Conservation (phyloP, 2,888 invertebrate species). For the Patella ulyssiponensis region DNA sequence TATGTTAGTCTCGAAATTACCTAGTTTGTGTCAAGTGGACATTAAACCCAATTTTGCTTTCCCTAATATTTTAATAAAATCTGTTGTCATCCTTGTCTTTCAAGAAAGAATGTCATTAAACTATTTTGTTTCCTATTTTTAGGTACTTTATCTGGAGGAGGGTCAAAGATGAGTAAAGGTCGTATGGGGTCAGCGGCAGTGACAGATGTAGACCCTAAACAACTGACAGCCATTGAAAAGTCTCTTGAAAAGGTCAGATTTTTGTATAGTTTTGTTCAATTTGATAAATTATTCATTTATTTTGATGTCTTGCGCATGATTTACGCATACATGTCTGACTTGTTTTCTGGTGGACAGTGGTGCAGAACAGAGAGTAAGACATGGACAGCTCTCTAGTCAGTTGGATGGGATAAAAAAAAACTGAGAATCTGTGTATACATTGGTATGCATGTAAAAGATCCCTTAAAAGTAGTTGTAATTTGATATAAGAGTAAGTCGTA, state of each 20-base stretch:
- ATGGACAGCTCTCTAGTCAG: too few species aligned
- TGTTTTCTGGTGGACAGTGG: too few species aligned
- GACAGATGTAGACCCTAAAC: constrained; percentile 61
- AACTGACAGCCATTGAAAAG: constrained; percentile 66
- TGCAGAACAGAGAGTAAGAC: too few species aligned
- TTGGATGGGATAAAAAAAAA: too few species aligned
- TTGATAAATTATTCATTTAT: background rate
- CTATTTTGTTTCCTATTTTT: constrained; percentile 34
- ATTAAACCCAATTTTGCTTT: background rate
- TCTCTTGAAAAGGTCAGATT: constrained; percentile 73
- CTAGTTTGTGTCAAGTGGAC: too few species aligned
- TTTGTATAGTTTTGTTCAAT: background rate
- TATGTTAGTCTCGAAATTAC: too few species aligned
- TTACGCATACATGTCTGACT: background rate
- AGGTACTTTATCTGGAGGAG: constrained; percentile 97
- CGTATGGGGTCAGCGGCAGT: constrained; percentile 83
- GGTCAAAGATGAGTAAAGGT: constrained; percentile 80
- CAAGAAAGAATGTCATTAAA: background rate
- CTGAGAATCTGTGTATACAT: too few species aligned
- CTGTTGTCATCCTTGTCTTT: background rate
- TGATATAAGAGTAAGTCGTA: too few species aligned
- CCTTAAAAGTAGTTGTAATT: too few species aligned
- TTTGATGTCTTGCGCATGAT: background rate
- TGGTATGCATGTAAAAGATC: too few species aligned
- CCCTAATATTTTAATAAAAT: too few species aligned